phyloP scores from a whole-genome alignment of 23 tunicate species.

The Styela clava region DNA sequence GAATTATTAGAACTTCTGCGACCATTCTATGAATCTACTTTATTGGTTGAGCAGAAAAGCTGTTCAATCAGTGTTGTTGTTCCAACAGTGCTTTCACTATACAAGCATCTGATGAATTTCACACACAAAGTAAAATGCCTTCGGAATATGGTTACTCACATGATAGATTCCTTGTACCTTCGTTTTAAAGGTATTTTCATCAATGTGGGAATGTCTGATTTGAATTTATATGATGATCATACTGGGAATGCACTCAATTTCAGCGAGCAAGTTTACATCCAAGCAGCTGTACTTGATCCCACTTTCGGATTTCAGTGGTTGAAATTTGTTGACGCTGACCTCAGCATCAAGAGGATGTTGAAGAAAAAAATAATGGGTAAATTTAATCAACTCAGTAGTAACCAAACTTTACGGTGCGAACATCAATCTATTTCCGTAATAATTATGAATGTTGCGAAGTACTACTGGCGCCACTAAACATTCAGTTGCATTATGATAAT shows the following conservation, averaged over 20 bases:
- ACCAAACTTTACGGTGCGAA: too few species aligned
- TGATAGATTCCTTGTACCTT: background rate
- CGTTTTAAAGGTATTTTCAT: slow-evolving; percentile 26
- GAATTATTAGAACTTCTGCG: slow-evolving; percentile 22
- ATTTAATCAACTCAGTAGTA: too few species aligned
- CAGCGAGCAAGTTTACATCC: slow-evolving; percentile 24
- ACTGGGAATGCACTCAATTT: background rate
- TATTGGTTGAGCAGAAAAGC: background rate
- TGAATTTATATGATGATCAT: background rate
- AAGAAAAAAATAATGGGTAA: slow-evolving; percentile 12
- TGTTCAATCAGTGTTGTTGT: slow-evolving; percentile 47
- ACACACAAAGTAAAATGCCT: background rate
- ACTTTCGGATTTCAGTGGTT: slow-evolving; percentile 33
- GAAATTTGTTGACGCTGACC: background rate
- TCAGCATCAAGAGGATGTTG: background rate
- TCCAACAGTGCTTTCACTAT: slow-evolving; percentile 42
- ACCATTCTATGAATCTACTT: slow-evolving; percentile 42
- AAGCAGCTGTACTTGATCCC: slow-evolving; percentile 36
- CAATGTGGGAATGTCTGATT: slow-evolving; percentile 20
- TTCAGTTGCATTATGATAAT: too few species aligned
- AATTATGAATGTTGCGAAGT: too few species aligned
- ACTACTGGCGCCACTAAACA: too few species aligned
- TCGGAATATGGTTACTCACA: slow-evolving; percentile 4
- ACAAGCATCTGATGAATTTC: slow-evolving; percentile 32
- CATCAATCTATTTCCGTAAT: too few species aligned